Conservation (phyloP, 2,888 invertebrate genomes). For the Campoletis raptor region DNA sequence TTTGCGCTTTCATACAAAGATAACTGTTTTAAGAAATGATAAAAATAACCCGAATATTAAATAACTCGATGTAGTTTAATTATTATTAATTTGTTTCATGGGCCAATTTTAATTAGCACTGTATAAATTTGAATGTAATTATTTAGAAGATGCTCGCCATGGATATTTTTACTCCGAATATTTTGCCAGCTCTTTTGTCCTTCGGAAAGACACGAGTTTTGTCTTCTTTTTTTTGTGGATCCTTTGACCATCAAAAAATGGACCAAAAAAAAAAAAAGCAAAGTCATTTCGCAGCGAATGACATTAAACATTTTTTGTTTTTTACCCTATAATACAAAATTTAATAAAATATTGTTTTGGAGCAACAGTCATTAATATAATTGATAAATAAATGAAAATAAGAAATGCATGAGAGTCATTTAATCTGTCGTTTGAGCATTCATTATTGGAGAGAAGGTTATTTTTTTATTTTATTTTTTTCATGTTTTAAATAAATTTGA, state of each 20-base stretch:
- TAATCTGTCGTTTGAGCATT: neutral
- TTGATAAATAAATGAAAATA: neutral
- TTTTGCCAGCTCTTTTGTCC: neutral
- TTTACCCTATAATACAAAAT: neutral
- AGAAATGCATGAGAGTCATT: neutral
- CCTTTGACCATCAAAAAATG: neutral
- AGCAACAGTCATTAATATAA: neutral
- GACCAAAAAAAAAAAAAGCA: neutral
- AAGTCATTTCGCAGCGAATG: neutral
- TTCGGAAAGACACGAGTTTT: neutral
- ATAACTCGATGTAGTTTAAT: neutral
- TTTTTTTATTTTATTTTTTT: neutral
- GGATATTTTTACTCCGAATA: neutral
- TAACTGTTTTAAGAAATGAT: no score
- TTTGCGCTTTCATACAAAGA: no score
- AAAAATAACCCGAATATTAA: neutral
- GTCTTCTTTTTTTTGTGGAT: neutral
- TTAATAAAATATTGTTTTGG: neutral
- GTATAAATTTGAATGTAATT: constrained; percentile 1
- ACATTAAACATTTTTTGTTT: neutral
- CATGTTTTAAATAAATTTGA: neutral
- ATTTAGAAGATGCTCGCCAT: neutral
- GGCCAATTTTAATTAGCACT: neutral
- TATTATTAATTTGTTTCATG: neutral
- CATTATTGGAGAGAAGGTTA: neutral